phyloP scores from a whole-genome alignment of 1,140 invertebrate species.

The Copidosoma floridanum region DNA sequence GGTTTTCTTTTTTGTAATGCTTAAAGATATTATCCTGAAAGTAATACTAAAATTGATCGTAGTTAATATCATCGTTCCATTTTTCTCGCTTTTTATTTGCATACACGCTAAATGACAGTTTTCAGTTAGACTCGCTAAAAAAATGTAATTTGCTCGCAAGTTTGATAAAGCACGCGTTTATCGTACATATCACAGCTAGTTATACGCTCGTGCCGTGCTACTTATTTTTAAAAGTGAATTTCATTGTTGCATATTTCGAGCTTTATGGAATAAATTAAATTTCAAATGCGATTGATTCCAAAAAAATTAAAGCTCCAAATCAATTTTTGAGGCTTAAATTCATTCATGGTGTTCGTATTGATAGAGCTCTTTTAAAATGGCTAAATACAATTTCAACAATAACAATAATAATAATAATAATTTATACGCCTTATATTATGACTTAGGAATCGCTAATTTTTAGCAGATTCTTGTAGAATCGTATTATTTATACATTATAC shows the following conservation, averaged over 20 bases:
- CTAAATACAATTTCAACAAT: too few species aligned
- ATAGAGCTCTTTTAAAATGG: too few species aligned
- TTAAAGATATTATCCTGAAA: too few species aligned
- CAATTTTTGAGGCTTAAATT: too few species aligned
- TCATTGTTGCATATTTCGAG: too few species aligned
- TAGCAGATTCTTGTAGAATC: not conserved
- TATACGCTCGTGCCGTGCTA: constrained; percentile 11
- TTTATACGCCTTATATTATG: not conserved
- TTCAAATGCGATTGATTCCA: too few species aligned
- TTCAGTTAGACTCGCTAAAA: not conserved
- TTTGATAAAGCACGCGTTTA: constrained; percentile 14
- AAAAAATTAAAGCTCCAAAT: too few species aligned
- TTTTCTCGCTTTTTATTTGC: not conserved
- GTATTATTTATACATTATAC: not conserved
- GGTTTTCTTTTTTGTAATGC: not conserved
- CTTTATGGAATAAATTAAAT: too few species aligned
- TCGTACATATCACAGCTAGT: constrained; percentile 25
- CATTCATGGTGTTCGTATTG: too few species aligned
- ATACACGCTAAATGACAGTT: not conserved
- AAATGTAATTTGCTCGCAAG: constrained; percentile 17
- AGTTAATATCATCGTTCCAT: constrained; percentile 1
- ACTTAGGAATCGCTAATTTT: not conserved
- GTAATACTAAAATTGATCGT: too few species aligned
- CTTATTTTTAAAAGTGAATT: too few species aligned
- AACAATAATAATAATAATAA: too few species aligned